These are phyloP conservation scores for Probaryconus sp. DNA, from an alignment of 1,140 invertebrate species.

Conservation along the genomic window DNA sequence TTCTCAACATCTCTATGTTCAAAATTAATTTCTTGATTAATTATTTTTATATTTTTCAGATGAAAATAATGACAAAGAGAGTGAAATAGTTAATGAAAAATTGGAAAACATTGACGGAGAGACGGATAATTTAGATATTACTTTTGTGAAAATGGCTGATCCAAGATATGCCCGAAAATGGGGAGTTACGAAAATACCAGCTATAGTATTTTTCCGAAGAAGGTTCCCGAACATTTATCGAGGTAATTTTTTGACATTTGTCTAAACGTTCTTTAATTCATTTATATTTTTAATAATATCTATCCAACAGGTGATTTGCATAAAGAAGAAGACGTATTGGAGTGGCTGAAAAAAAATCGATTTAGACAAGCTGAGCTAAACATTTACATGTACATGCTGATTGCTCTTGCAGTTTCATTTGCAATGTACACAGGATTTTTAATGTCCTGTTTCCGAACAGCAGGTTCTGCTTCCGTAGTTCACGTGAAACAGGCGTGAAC, in stretches of 20 bases:
- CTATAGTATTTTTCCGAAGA: conserved; percentile 95
- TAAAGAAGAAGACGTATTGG: conserved; percentile 91
- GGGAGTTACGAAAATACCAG: conserved; percentile 94
- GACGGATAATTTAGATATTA: conserved; percentile 95
- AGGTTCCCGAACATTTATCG: conserved; percentile 96
- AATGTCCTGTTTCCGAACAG: conserved; percentile 90
- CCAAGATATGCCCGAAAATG: conserved; percentile 94
- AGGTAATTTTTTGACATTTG: no score
- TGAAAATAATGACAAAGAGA: conserved; percentile 88
- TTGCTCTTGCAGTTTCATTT: conserved; percentile 90
- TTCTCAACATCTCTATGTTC: background rate
- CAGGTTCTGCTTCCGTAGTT: conserved; percentile 77
- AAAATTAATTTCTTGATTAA: background rate
- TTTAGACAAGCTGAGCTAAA: conserved; percentile 95
- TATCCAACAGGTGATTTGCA: conserved; percentile 84
- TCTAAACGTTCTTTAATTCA: conserved; percentile 1
- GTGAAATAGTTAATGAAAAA: conserved; percentile 87
- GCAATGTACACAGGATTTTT: conserved; percentile 94
- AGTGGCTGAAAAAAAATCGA: conserved; percentile 95
- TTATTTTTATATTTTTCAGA: conserved; percentile 79
- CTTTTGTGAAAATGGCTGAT: conserved; percentile 96
- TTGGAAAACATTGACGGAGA: conserved; percentile 95
- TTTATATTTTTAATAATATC: background rate
- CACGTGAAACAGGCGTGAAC: conserved; percentile 84
- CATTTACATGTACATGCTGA: conserved; percentile 95